These are phyloP conservation scores for Yasuhikotakia modesta DNA, from an alignment of 2,797 vertebrate genomes.

Conservation along the genomic window DNA sequence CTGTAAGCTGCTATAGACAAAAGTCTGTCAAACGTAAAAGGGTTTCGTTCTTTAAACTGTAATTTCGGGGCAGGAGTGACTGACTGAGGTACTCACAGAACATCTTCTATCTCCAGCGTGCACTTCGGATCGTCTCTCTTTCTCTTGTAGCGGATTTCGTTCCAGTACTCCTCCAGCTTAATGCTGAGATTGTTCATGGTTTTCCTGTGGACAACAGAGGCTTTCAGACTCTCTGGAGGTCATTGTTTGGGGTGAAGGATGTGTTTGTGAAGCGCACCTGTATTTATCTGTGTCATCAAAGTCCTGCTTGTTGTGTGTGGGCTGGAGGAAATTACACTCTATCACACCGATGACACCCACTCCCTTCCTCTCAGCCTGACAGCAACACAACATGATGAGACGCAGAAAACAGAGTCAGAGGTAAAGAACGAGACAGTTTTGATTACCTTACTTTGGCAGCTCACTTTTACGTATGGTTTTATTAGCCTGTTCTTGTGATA, in stretches of 20 bases:
- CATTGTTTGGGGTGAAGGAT: slow-evolving; percentile 6
- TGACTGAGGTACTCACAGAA: slow-evolving; percentile 54
- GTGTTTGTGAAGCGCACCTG: slow-evolving; percentile 75
- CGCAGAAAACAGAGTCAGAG: background rate
- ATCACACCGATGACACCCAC: slow-evolving; percentile 92
- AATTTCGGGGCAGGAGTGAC: background rate
- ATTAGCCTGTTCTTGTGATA: slow-evolving; percentile 95
- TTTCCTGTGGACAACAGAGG: slow-evolving; percentile 65
- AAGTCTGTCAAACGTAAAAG: no score
- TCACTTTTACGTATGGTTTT: slow-evolving; percentile 90
- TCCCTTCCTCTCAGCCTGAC: slow-evolving; percentile 85
- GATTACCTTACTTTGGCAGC: slow-evolving; percentile 86
- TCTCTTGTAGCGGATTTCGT: slow-evolving; percentile 80
- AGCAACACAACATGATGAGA: background rate
- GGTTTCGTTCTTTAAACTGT: background rate
- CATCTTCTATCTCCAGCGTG: slow-evolving; percentile 71
- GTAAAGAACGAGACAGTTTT: background rate
- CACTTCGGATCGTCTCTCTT: slow-evolving; percentile 71
- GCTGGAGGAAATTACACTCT: slow-evolving; percentile 91
- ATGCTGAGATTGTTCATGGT: slow-evolving; percentile 78
- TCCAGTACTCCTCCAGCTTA: slow-evolving; percentile 82
- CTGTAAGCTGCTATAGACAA: no score
- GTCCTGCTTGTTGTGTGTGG: slow-evolving; percentile 95
- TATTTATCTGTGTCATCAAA: slow-evolving; percentile 92
- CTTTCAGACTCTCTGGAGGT: slow-evolving; percentile 3